These are phyloP conservation scores for Trichogramma dendrolimi DNA, from an alignment of 2,888 invertebrate genomes.

Conservation along the genomic window DNA sequence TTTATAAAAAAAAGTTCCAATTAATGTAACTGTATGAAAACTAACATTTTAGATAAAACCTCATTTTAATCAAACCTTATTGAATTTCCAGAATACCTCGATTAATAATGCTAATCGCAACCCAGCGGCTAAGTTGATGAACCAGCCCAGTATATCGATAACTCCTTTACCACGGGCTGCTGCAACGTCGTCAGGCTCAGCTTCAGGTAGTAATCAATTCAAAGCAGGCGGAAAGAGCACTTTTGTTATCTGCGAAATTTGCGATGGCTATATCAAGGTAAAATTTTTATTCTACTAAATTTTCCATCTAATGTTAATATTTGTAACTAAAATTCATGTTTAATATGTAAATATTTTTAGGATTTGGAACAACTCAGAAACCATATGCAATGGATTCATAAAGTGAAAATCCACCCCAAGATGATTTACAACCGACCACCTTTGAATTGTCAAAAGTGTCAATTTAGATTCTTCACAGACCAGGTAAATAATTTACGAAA, in stretches of 20 bases:
- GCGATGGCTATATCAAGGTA: conserved; percentile 88
- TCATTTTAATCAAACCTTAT: neutral
- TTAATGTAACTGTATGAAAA: no score
- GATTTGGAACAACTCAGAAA: conserved; percentile 89
- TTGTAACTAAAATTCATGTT: neutral
- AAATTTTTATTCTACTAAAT: neutral
- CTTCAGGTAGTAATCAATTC: conserved; percentile 46
- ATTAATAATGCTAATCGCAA: conserved; percentile 43
- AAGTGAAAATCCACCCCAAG: conserved; percentile 92
- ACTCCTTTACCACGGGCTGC: conserved; percentile 74
- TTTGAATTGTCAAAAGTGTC: conserved; percentile 92
- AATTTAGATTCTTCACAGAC: conserved; percentile 94
- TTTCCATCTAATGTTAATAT: neutral
- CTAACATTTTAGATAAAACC: no score
- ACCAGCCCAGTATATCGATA: conserved; percentile 86
- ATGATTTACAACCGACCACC: conserved; percentile 94
- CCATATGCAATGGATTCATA: conserved; percentile 98
- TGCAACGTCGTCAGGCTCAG: conserved; percentile 47
- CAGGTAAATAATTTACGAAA: conserved; percentile 42
- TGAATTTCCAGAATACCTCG: conserved; percentile 46
- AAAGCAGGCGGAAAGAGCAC: conserved; percentile 65
- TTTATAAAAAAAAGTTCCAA: no score
- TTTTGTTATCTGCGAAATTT: conserved; percentile 94
- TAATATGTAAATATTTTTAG: conserved; percentile 37
- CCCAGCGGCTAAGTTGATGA: conserved; percentile 55